Base-by-base conservation (phyloP, 1,140 invertebrate species). In the Teleogryllus occipitalis region DNA sequence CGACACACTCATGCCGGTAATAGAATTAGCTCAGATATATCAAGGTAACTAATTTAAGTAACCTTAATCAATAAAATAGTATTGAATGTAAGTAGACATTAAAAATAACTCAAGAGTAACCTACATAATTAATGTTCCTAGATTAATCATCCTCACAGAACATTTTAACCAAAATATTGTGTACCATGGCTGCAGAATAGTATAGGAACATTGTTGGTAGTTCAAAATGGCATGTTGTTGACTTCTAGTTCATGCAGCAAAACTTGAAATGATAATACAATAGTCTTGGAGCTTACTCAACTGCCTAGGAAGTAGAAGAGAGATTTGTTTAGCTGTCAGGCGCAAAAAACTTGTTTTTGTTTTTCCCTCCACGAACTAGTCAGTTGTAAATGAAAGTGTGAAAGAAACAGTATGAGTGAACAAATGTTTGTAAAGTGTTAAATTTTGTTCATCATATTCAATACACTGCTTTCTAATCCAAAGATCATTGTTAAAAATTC, bases 81-180 rank as follows among this genome's bases (percentile, higher is more conserved):
- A 75, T 22, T 22, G 27, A 77, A 47, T n/a, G 47, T 77, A 77
- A 8, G 76, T 77, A 77, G 76, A 77, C 47, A 54, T 54, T n/a
- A 54, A 77, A n/a, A 21, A 76, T 14, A 46, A 46, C 47, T 21
- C 47, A 48, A 48, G 48, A 48, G 22, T 22, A 75, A 39, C 27
- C 74, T 18, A 22, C 74, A 75, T 75, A 65, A 65, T 65, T 75
- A 77, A 77, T 77, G 76, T 77, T 77, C 76, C 76, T 77, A 77
- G 76, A 77, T 21, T 77, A 77, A 10, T 15, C 39, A 76, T 47
- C 39, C 74, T 47, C 47, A 54, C 46, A 48, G n/a, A 48, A 77
- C 76, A 48, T n/a, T 47, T 77, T 77, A 21, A 48, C 48, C 48
- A 22, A 77, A 76, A 77, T 77, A 47, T 47, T 39, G 8, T 76